Evolutionary conservation across 2,113 vertebrate genomes (phyloP).

Genomic region (Canis aureus): DNA sequence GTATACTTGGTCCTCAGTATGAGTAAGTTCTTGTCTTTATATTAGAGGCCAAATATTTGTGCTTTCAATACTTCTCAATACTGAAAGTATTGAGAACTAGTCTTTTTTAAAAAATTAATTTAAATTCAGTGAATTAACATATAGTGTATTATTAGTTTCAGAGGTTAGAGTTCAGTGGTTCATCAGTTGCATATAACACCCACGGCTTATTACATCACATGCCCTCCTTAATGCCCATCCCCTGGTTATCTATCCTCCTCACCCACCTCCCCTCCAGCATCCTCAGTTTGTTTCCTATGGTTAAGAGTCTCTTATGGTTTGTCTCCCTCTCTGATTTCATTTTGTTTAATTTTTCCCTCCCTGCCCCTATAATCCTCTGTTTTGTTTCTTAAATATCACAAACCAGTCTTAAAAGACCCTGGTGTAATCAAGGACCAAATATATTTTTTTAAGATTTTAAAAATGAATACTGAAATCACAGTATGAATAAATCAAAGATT

Average conservation of each 20-base stretch:
- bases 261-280: background rate
- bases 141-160: background rate
- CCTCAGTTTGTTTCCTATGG: background rate
- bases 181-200: background rate
- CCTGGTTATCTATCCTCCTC: background rate
- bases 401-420: conserved; percentile 27
- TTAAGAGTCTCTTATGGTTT: background rate
- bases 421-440: conserved; percentile 35
- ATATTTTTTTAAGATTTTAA: background rate
- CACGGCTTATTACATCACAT: background rate
- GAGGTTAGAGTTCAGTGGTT: background rate
- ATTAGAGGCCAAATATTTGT: conserved; percentile 20
- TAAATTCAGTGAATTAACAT: background rate
- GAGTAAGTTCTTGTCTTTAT: background rate
- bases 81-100: background rate
- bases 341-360: background rate
- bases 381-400: background rate
- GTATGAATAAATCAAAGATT: background rate
- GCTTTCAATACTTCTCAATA: background rate
- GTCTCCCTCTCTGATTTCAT: background rate
- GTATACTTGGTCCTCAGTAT: background rate
- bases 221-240: background rate
- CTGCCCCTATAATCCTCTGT: background rate
- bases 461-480: conserved; percentile 47
- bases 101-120: background rate